Percentiles rank a stretch among this genome's conserved stretches.
Conservation (phyloP, 2,113 vertebrate species). For the Myotis lucifugus region DNA sequence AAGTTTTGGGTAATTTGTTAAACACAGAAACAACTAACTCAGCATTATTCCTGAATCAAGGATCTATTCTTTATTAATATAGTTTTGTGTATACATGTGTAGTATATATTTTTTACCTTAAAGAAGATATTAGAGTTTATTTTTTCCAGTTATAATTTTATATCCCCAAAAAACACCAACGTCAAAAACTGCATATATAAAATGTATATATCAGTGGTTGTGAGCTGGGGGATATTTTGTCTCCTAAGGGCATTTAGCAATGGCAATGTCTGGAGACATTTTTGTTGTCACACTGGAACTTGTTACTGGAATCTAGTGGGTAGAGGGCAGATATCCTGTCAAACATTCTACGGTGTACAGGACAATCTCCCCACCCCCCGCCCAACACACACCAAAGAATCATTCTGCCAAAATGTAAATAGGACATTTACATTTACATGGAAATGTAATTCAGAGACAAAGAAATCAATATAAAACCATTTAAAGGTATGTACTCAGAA, state of each 20-base stretch:
- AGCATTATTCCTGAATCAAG: not conserved
- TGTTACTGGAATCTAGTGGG: not conserved
- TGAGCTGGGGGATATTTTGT: not conserved
- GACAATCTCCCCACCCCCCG: too few species aligned
- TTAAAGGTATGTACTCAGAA: not conserved
- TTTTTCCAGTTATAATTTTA: not conserved
- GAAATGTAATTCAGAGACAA: not conserved
- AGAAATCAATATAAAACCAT: not conserved
- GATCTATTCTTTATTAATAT: not conserved
- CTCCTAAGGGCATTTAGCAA: not conserved
- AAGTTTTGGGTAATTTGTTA: not conserved
- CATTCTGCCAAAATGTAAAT: not conserved
- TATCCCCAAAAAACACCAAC: not conserved
- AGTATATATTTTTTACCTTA: not conserved
- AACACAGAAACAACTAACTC: not conserved
- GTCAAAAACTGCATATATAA: not conserved
- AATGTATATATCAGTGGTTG: not conserved
- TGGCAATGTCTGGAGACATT: not conserved
- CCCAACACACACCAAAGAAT: not conserved
- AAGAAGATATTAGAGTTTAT: not conserved
- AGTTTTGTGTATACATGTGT: not conserved
- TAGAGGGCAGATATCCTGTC: not conserved
- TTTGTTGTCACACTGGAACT: not conserved
- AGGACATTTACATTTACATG: not conserved
- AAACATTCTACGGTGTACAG: not conserved